These are phyloP conservation scores for Papilio aristodemus DNA, from an alignment of 1,140 invertebrate genomes.

Conservation along the genomic window DNA sequence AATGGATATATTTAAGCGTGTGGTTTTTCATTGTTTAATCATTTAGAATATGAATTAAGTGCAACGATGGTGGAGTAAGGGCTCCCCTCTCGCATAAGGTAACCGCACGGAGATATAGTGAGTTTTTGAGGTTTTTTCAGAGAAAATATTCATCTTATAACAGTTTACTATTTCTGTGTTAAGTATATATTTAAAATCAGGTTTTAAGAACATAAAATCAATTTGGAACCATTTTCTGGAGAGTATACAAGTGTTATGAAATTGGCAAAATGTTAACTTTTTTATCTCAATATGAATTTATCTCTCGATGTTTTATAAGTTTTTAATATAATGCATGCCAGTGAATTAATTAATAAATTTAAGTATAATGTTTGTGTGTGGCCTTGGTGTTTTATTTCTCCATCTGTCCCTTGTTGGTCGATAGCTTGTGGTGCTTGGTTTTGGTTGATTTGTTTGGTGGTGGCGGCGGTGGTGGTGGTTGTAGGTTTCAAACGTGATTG, in stretches of 20 bases:
- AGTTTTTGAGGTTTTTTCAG: slow-evolving; percentile 79
- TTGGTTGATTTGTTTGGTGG: slow-evolving; percentile 41
- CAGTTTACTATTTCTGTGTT: slow-evolving; percentile 72
- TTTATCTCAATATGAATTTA: slow-evolving; percentile 70
- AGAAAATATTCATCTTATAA: slow-evolving; percentile 71
- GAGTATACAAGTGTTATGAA: slow-evolving; percentile 66
- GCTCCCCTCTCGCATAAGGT: slow-evolving; percentile 43
- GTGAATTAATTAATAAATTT: slow-evolving; percentile 77
- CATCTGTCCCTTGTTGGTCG: neutral
- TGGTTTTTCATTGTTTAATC: slow-evolving; percentile 58
- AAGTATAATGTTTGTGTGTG: slow-evolving; percentile 70
- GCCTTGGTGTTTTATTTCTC: slow-evolving; percentile 61
- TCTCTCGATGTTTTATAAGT: slow-evolving; percentile 69
- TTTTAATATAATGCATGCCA: slow-evolving; percentile 71
- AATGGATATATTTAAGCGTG: slow-evolving; percentile 69
- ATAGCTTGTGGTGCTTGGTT: slow-evolving; percentile 26
- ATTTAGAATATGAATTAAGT: slow-evolving; percentile 73
- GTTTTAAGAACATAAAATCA: slow-evolving; percentile 70
- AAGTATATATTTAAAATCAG: slow-evolving; percentile 76
- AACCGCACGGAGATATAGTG: slow-evolving; percentile 59
- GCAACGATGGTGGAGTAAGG: slow-evolving; percentile 49
- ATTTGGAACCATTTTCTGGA: slow-evolving; percentile 76
- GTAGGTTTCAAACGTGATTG: slow-evolving; percentile 56
- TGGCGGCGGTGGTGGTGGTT: slow-evolving; percentile 48
- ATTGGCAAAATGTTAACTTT: slow-evolving; percentile 67